Percentiles rank a stretch among this genome's conserved stretches.
Evolutionary conservation across 2,888 invertebrate species (phyloP).

Genomic region (Cylindroiulus punctatus): DNA sequence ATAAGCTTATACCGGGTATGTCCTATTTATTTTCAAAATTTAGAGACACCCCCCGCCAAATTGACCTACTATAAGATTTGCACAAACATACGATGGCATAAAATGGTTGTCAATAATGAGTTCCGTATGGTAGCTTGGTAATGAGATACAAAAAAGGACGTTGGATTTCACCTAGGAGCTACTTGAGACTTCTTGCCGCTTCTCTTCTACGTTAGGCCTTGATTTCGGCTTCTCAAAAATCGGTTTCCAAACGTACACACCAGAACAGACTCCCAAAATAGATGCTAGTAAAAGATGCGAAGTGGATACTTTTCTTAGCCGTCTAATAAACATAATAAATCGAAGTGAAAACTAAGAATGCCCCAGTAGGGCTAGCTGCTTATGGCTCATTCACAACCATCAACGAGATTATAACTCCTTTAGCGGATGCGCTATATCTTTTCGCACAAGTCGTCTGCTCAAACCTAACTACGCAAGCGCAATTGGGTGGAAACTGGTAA

Average conservation of each 20-base stretch:
- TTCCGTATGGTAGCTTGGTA: not conserved
- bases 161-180: not conserved
- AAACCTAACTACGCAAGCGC: too few relatives aligned
- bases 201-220: not conserved
- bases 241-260: conserved; percentile 48
- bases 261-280: not conserved
- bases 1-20: too few relatives aligned
- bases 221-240: not conserved
- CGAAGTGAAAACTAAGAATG: not conserved
- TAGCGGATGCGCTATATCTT: too few relatives aligned
- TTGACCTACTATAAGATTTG: too few relatives aligned
- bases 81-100: too few relatives aligned
- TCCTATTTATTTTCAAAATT: too few relatives aligned
- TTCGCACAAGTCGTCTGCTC: too few relatives aligned
- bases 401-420: too few relatives aligned
- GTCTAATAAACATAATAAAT: conserved; percentile 47
- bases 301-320: not conserved
- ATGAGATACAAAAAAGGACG: not conserved
- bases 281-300: conserved; percentile 24
- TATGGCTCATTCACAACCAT: too few relatives aligned
- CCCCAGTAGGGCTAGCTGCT: not conserved
- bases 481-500: too few relatives aligned
- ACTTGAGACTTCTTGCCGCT: not conserved
- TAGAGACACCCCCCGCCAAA: too few relatives aligned
- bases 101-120: too few relatives aligned